phyloP scores from a whole-genome alignment of 2,113 vertebrate species.

The Benthochromis sp. region DNA sequence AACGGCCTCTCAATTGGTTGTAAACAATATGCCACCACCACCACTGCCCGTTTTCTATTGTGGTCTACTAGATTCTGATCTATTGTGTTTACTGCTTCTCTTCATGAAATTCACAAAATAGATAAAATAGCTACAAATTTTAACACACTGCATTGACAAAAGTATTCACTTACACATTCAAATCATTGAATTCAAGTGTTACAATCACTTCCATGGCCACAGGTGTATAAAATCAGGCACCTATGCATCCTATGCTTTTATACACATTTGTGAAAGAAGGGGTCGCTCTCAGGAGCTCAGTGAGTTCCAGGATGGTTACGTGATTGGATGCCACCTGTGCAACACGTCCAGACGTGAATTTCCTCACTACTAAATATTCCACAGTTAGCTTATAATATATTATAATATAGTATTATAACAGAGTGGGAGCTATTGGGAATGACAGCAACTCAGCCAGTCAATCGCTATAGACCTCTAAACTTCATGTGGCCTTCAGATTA shows the following conservation, averaged over 20 bases:
- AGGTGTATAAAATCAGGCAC: not conserved
- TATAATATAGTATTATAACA: not conserved
- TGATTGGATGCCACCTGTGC: not conserved
- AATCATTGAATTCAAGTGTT: not conserved
- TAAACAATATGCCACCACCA: not conserved
- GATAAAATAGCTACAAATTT: not conserved
- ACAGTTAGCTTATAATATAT: not conserved
- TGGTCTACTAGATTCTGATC: not conserved
- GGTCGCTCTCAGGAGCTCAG: not conserved
- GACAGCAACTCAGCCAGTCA: not conserved
- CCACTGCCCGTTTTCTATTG: not conserved
- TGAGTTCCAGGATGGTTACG: not conserved
- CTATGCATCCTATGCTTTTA: not conserved
- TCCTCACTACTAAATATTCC: not conserved
- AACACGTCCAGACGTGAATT: not conserved
- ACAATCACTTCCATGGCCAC: not conserved
- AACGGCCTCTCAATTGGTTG: not conserved
- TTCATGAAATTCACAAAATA: not conserved
- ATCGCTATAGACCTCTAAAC: not conserved
- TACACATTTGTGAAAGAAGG: not conserved
- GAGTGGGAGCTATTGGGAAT: not conserved
- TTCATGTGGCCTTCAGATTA: not conserved
- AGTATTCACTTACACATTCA: not conserved
- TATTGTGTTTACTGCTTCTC: not conserved
- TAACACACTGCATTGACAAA: not conserved